phyloP scores from a whole-genome alignment of 2,888 invertebrate genomes.

The Campoletis raptor region DNA sequence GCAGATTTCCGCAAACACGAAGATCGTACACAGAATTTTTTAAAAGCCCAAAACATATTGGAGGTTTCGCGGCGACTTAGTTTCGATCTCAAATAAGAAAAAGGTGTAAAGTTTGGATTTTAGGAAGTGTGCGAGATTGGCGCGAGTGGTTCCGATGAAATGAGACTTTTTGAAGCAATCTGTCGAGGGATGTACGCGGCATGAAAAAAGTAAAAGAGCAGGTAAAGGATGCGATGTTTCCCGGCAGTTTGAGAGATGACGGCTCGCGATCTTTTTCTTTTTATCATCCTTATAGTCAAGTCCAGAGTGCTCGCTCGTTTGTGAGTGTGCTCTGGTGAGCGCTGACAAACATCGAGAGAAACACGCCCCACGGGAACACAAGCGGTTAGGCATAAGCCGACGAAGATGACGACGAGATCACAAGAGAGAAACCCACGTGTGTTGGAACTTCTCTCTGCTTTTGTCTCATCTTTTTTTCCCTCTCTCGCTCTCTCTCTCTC shows the following conservation, averaged over 20 bases:
- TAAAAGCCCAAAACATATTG: too few relatives aligned
- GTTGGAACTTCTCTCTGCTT: conserved; percentile 60
- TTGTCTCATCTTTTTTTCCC: conserved; percentile 43
- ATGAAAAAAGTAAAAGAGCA: conserved; percentile 33
- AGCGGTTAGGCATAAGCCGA: conserved; percentile 46
- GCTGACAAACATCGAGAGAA: conserved; percentile 69
- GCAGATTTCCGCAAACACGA: background rate
- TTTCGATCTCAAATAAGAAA: conserved; percentile 3
- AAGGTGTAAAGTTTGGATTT: conserved; percentile 7
- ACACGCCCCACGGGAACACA: conserved; percentile 70
- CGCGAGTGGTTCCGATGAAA: conserved; percentile 16
- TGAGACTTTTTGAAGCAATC: conserved; percentile 34
- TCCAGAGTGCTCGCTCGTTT: conserved; percentile 24
- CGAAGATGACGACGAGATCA: conserved; percentile 56
- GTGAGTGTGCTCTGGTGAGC: conserved; percentile 31
- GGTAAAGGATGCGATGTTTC: conserved; percentile 41
- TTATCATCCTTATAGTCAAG: conserved; percentile 14
- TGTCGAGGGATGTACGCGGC: background rate
- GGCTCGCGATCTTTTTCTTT: conserved; percentile 40
- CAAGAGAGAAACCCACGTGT: conserved; percentile 39
- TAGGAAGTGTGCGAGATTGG: conserved; percentile 5
- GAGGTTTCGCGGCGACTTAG: background rate
- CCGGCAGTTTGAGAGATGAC: conserved; percentile 53
- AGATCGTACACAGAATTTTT: background rate
- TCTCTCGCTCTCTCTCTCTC: background rate